These are phyloP conservation scores for Spea bombifrons DNA, from an alignment of 2,113 vertebrate species.

Conservation along the genomic window DNA sequence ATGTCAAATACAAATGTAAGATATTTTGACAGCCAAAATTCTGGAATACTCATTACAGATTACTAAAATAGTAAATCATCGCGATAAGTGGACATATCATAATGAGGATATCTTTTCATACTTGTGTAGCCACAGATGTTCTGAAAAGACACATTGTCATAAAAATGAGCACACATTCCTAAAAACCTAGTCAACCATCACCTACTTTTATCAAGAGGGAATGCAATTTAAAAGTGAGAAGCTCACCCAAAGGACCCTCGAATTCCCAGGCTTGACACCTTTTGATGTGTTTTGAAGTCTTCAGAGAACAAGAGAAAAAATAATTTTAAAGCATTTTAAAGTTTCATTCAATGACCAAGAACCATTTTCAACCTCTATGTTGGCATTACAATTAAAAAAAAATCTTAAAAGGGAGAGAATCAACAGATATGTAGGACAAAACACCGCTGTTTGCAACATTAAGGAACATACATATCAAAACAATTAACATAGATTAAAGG, in stretches of 20 bases:
- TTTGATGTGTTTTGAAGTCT: not conserved
- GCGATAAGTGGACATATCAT: not conserved
- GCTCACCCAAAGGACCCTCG: constrained; percentile 5
- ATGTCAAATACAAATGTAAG: too few species aligned
- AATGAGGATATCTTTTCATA: not conserved
- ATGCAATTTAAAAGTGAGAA: not conserved
- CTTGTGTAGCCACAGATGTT: not conserved
- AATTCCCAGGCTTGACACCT: constrained; percentile 20
- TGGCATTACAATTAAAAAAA: too few species aligned
- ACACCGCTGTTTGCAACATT: too few species aligned
- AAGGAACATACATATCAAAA: too few species aligned
- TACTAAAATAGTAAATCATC: not conserved
- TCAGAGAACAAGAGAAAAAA: not conserved
- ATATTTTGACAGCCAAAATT: too few species aligned
- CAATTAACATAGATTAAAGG: too few species aligned
- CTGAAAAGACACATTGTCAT: constrained; percentile 2
- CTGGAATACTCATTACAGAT: too few species aligned
- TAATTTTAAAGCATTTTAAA: too few species aligned
- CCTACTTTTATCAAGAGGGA: constrained; percentile 5
- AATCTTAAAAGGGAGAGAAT: too few species aligned
- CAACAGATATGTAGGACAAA: too few species aligned
- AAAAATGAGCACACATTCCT: not conserved
- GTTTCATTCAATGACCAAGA: too few species aligned
- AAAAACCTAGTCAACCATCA: constrained; percentile 7
- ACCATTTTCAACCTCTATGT: too few species aligned